Evolutionary conservation across 2,888 invertebrate species (phyloP).

Genomic region (Ferrisia virgata): DNA sequence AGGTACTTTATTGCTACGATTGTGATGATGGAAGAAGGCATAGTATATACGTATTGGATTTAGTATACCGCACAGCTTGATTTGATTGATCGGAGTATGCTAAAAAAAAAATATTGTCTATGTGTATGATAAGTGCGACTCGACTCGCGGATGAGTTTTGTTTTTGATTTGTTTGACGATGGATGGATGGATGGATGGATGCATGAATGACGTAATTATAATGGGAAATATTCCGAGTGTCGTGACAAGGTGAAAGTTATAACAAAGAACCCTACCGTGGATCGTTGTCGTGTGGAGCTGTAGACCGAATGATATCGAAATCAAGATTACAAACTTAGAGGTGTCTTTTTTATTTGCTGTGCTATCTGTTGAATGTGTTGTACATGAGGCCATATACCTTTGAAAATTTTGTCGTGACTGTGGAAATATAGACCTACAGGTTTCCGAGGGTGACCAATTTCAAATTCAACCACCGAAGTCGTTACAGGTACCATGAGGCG

Average conservation of each 20-base stretch:
- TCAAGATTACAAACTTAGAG: background rate
- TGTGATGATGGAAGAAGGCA: too few species aligned
- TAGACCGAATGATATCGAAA: background rate
- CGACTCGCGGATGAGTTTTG: background rate
- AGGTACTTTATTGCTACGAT: too few species aligned
- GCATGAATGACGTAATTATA: constrained; percentile 21
- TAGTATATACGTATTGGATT: background rate
- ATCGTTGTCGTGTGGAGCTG: background rate
- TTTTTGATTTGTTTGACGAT: constrained; percentile 1
- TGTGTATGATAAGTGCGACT: background rate
- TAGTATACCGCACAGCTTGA: constrained; percentile 10
- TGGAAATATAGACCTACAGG: too few species aligned
- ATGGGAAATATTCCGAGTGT: constrained; percentile 8
- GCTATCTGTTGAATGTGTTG: background rate
- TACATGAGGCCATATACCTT: background rate
- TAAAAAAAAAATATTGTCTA: background rate
- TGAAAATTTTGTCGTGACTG: background rate
- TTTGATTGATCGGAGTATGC: background rate
- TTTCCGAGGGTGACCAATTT: too few species aligned
- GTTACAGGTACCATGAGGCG: too few species aligned
- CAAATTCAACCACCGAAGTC: too few species aligned
- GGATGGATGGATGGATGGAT: too few species aligned
- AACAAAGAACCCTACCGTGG: constrained; percentile 13
- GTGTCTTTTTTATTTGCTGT: background rate
- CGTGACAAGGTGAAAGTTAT: constrained; percentile 14